Conservation (phyloP, 2,888 invertebrate species). For the Alitta virens region DNA sequence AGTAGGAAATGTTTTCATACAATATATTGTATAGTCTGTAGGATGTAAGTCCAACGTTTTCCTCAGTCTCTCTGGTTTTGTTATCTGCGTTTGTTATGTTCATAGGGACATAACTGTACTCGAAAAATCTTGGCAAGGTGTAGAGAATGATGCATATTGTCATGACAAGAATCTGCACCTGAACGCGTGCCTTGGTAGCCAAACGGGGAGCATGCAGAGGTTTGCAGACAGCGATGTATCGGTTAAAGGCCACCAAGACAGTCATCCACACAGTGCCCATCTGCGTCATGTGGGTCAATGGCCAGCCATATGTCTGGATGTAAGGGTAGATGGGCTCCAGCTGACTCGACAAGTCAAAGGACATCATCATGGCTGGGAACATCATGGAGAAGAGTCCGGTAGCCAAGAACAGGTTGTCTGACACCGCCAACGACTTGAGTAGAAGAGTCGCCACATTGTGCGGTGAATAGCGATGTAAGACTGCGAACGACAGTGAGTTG, state of each 20-base stretch:
- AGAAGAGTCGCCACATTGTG: slow-evolving; percentile 29
- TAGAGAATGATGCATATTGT: slow-evolving; percentile 24
- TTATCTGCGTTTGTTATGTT: slow-evolving; percentile 7
- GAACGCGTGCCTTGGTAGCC: slow-evolving; percentile 29
- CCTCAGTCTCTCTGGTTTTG: slow-evolving; percentile 12
- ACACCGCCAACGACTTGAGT: slow-evolving; percentile 30
- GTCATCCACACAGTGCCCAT: slow-evolving; percentile 33
- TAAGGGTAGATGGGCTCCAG: slow-evolving; percentile 24
- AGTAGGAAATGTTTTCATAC: slow-evolving; percentile 31
- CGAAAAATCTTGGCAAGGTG: slow-evolving; percentile 31
- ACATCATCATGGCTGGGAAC: slow-evolving; percentile 29
- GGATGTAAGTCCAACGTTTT: slow-evolving; percentile 25
- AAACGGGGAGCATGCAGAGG: slow-evolving; percentile 29
- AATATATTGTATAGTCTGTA: slow-evolving; percentile 28
- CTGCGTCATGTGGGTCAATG: slow-evolving; percentile 28
- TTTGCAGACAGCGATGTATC: slow-evolving; percentile 32
- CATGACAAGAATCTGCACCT: slow-evolving; percentile 24
- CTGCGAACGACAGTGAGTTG: slow-evolving; percentile 31
- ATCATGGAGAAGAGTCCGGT: slow-evolving; percentile 28
- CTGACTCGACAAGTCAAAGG: slow-evolving; percentile 23
- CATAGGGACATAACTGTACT: slow-evolving; percentile 24
- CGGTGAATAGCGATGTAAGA: slow-evolving; percentile 27
- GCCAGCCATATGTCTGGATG: slow-evolving; percentile 30
- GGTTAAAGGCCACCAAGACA: slow-evolving; percentile 32
- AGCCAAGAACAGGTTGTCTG: slow-evolving; percentile 30